Percentiles rank a stretch among this genome's conserved stretches.
Evolutionary conservation across 2,888 invertebrate genomes (phyloP).

Genomic region (Mimas tiliae): DNA sequence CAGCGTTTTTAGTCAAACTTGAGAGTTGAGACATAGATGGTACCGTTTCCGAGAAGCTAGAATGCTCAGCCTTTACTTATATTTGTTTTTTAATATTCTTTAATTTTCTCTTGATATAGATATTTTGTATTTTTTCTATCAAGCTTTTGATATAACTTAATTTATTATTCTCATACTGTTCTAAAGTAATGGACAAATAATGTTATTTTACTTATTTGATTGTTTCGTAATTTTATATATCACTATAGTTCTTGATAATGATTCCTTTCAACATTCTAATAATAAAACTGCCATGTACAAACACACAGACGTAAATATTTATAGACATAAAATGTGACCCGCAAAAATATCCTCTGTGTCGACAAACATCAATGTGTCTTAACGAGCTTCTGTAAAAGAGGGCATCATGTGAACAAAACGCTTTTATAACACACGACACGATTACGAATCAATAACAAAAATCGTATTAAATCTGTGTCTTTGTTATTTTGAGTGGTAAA

Average conservation of each 20-base stretch:
- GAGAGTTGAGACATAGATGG: no score
- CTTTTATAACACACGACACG: conserved; percentile 50
- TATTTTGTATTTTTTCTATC: no score
- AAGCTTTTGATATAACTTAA: no score
- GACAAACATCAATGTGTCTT: conserved; percentile 76
- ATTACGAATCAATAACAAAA: conserved; percentile 33
- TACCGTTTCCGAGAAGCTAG: no score
- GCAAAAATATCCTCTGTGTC: conserved; percentile 74
- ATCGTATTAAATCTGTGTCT: background rate
- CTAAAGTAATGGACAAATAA: background rate
- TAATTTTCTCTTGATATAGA: no score
- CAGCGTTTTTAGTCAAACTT: no score
- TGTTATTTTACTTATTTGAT: background rate
- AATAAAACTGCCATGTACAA: background rate
- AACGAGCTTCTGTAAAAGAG: conserved; percentile 74
- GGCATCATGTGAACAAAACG: conserved; percentile 49
- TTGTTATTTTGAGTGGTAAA: background rate
- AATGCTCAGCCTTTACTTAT: no score
- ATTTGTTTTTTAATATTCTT: no score
- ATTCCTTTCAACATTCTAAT: background rate
- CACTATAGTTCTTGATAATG: background rate
- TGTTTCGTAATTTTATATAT: background rate
- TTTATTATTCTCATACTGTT: no score
- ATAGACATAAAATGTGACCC: conserved; percentile 27
- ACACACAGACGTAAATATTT: background rate